Evolutionary conservation across 1,140 invertebrate genomes (phyloP), one percentile per base, ranked within the genome.

Genomic region (Leptinotarsa texana): DNA sequence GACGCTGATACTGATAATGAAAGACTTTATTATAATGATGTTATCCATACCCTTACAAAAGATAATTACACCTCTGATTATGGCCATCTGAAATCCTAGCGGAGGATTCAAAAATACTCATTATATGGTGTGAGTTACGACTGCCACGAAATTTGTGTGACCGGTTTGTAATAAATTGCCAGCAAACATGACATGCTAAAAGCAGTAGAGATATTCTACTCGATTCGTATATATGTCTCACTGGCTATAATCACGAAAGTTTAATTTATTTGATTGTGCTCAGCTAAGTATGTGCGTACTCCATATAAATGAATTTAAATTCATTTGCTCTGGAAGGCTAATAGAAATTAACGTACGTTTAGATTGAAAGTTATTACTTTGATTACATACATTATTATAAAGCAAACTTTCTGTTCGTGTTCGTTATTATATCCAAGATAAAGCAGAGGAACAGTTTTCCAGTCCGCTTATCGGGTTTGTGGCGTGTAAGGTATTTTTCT

Each of bases 211-310:
- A 79, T 78, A 79, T 79, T 69, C 69, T 2, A 18, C n/a, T 8
- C 51, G 51, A 57, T 57, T 18, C 74, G 74, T 78, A 78, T 78
- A 79, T 74, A 62, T 62, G 70, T 65, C 66, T 42, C 70, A 73
- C 73, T 77, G 77, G 77, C 76, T 80, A 80, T 80, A 80, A 80
- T 80, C 77, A 72, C 61, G 74, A 78, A 72, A 68, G 73, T 73
- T 75, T 77, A 80, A 80, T 80, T 80, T 80, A 80, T 80, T 75
- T 78, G 72, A 80, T 78, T 80, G 75, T 80, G 63, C 48, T 42
- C 57, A 24, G 62, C 49, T 71, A 75, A 75, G 74, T 72, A 75
- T 48, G 74, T 73, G 74, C 73, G 65, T 79, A 79, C 69, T 77
- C 76, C 69, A 79, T 77, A 79, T 79, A 79, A 79, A 77, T 77